Evolutionary conservation across 2,113 vertebrate species (phyloP), one percentile per base, ranked within the genome.

Genomic region (Ammospiza caudacuta): DNA sequence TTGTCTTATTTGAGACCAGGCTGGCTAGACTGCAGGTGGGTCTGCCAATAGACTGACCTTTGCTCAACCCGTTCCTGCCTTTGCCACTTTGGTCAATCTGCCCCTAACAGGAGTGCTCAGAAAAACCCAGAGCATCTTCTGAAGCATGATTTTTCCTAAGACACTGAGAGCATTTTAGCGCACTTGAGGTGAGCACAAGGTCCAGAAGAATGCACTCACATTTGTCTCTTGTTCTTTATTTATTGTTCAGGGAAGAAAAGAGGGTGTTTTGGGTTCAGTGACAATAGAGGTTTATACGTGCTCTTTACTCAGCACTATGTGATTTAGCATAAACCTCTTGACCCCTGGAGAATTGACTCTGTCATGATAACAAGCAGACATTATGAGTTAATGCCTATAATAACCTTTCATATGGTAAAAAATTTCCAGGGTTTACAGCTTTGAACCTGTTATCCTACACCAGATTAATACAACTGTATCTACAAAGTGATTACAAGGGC

Each of bases 391-490:
- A 89, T 96, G 83, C 83, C 89, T 69, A 31, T 62, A 92, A 87
- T 96, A 97, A 62, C 90, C 75, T 87, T 62, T 97, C 41, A 76
- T 57, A 44, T 90, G 55, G 98, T 98, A 94, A 98, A 98, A 98
- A 78, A 97, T 98, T 98, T 96, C 94, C 92, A 98, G 94, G 41
- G 67, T 98, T 98, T 98, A 98, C 58, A 95, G 52, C 97, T 97
- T 97, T 97, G 98, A 98, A 98, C 98, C 94, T 94, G 92, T 97
- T 98, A 93, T 86, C 94, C 94, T 67, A 37, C 31, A 57, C 44
- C 33, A 52, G 75, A 95, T 89, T 90, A 95, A 96, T 91, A 87
- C 79, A 95, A 93, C 59, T 91, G 51, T 97, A 58, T 97, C 98
- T 98, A 93, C 94, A 58, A 12, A 87, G 86, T 35, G 95, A 97